Evolutionary conservation across 2,113 vertebrate genomes (phyloP).

Genomic region (Merops nubicus): DNA sequence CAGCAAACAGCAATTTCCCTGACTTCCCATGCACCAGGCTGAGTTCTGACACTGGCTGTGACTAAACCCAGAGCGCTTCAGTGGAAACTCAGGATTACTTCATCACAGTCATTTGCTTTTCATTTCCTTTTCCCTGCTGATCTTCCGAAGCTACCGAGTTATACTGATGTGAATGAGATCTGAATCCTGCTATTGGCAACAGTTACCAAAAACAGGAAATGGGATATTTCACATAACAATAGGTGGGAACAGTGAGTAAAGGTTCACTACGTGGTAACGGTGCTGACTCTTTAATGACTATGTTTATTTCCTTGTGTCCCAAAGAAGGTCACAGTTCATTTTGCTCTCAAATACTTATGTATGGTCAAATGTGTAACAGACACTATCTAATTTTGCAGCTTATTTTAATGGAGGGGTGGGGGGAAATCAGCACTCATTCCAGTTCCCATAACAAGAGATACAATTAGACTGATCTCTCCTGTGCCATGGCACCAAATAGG

Average conservation of each 20-base stretch:
- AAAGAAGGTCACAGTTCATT: conserved; percentile 57
- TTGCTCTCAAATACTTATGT: background rate
- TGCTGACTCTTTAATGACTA: conserved; percentile 63
- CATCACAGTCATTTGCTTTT: conserved; percentile 24
- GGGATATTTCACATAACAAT: conserved; percentile 68
- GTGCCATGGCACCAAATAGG: background rate
- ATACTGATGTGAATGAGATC: conserved; percentile 37
- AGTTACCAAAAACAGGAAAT: conserved; percentile 58
- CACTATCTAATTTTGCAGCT: background rate
- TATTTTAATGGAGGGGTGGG: background rate
- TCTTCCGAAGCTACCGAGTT: conserved; percentile 12
- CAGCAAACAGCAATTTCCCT: background rate
- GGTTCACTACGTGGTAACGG: conserved; percentile 42
- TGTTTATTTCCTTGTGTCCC: conserved; percentile 53
- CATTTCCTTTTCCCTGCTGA: conserved; percentile 44
- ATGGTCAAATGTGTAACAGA: background rate
- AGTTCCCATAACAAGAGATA: background rate
- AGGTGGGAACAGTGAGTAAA: conserved; percentile 64
- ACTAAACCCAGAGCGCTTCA: background rate
- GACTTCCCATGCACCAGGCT: background rate
- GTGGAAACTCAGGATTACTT: conserved; percentile 36
- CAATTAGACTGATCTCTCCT: background rate
- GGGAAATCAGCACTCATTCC: background rate
- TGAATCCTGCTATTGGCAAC: conserved; percentile 46
- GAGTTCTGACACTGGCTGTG: background rate